These are phyloP conservation scores for Pelagia noctiluca DNA, from an alignment of 30 jellyfish, hydroid and myxozoan species.

Conservation along the genomic window DNA sequence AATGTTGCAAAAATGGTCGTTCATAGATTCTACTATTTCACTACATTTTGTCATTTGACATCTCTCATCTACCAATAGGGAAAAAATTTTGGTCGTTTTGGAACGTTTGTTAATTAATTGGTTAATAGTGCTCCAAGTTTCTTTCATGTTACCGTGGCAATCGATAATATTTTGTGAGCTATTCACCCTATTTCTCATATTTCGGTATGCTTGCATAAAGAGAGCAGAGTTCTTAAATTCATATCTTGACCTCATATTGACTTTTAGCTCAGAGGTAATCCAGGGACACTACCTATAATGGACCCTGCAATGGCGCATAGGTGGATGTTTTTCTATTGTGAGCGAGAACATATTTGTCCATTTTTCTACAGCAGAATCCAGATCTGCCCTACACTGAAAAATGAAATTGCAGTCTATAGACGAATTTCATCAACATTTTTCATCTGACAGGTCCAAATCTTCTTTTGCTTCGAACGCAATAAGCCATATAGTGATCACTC, in stretches of 20 bases:
- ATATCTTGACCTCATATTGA: no score
- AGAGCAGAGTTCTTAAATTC: no score
- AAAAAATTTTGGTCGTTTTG: not conserved
- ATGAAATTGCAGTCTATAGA: slow-evolving; percentile 21
- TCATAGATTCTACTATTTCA: not conserved
- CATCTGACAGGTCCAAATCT: slow-evolving; percentile 23
- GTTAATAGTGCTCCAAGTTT: not conserved
- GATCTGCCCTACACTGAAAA: slow-evolving; percentile 12
- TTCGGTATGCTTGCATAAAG: no score
- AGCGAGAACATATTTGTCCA: not conserved
- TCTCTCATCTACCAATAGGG: not conserved
- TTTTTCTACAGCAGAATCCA: not conserved
- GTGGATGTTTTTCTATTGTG: no score
- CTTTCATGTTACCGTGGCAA: not conserved
- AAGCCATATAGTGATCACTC: slow-evolving; percentile 26
- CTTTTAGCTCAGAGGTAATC: no score
- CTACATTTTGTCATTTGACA: not conserved
- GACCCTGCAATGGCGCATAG: no score
- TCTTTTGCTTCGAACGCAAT: slow-evolving; percentile 34
- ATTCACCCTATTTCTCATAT: no score
- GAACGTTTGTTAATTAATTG: not conserved
- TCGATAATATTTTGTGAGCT: not conserved
- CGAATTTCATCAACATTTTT: slow-evolving; percentile 8
- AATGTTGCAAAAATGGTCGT: not conserved
- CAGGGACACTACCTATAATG: no score